Evolutionary conservation across 2,888 invertebrate species (phyloP), one percentile per base, ranked within the genome.

Genomic region (Maniola hyperantus): DNA sequence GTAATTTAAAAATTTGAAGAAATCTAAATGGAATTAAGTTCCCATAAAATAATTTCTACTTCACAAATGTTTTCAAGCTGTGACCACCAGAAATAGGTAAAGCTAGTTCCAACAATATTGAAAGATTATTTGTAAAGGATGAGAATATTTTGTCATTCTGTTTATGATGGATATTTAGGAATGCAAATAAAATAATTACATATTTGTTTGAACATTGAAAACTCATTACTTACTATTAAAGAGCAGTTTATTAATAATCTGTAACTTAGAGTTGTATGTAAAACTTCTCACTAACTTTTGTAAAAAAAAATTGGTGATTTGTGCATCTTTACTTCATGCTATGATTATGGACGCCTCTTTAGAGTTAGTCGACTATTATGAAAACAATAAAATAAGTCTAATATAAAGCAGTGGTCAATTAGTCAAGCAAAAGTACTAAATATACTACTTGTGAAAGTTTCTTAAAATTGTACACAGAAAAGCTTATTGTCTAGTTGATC

Each of bases 1-100:
- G 79, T 80, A 54, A 54, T 46, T 63, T 42, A 44, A 63, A 70
- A 73, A 71, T 66, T 74, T 77, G 76, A 75, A 82, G 77, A 79
- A 82, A 81, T 83, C 89, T 89, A 89, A 89, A 88, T 91, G 91
- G 91, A 91, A 91, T 91, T 89, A 89, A 89, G 90, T 90, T 87
- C 90, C 90, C 91, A 80, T 83, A 86, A 89, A 86, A 85, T 79
- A 77, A 74, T 74, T 64, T 60, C 39, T 34, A 39, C 34, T 36
- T 15, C 33, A 50, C 58, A 39, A 55, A 50, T 11, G 20, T 33
- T 53, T 44, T 53, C 44, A 44, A 60, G 46, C 53, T 60, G 53
- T 58, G 53, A 42, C 61, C 46, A 63, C 44, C 39, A 54, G 54
- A 44, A 62, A 26, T 53, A 63, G 42, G 54, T 42, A 36, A 5